Conservation (phyloP, 2,888 invertebrate genomes). For the Zaprionus bogoriensis region DNA sequence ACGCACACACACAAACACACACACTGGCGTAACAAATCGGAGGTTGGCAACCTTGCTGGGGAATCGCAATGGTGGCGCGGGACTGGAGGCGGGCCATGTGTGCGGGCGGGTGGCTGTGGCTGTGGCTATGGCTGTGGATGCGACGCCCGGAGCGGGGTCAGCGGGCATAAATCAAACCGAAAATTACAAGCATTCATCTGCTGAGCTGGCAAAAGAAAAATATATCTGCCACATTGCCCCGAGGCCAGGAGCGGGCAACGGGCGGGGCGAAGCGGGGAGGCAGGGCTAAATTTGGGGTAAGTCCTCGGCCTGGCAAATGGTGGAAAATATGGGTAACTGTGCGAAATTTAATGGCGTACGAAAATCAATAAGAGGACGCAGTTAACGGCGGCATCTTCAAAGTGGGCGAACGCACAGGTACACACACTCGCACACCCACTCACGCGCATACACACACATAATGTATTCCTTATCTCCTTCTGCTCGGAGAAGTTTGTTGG, state of each 20-base stretch:
- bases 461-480: background rate
- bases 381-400: conserved; percentile 32
- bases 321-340: conserved; percentile 79
- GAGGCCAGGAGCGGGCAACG: background rate
- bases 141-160: conserved; percentile 62
- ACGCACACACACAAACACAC: background rate
- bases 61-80: background rate
- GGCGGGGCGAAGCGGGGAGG: conserved; percentile 2
- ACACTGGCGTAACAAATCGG: conserved; percentile 67
- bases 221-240: conserved; percentile 74
- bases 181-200: conserved; percentile 81
- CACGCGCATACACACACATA: background rate
- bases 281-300: conserved; percentile 39
- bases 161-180: conserved; percentile 79
- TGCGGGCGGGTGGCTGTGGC: background rate
- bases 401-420: conserved; percentile 28
- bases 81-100: background rate
- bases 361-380: conserved; percentile 73
- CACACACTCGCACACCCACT: too few relatives aligned
- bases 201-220: conserved; percentile 74
- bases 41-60: conserved; percentile 60
- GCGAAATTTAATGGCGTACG: conserved; percentile 78
- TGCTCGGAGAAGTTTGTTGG: background rate
- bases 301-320: conserved; percentile 60
- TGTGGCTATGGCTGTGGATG: conserved; percentile 18